Evolutionary conservation across 2,888 invertebrate genomes (phyloP), one percentile per base, ranked within the genome.

Genomic region (Mylabris sibirica): DNA sequence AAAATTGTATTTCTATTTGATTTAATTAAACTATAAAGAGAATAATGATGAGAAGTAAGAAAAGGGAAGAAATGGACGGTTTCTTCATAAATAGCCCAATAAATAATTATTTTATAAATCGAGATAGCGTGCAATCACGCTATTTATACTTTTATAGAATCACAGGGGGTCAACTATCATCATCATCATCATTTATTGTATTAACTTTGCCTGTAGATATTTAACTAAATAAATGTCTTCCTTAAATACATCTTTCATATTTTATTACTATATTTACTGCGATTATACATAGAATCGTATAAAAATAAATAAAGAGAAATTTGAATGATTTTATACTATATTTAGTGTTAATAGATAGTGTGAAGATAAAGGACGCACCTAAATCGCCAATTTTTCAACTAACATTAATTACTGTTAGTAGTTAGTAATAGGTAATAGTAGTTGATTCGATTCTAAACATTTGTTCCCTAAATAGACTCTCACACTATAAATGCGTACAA

Each of bases 361-460:
- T 14, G 61, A 64, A 69, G 63, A 65, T 65, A 53, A 66, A 67
- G 38, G 67, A 73, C 75, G 75, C 75, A 75, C 75, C 73, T 73
- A 69, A 76, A 79, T 79, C 77, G 74, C 79, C 78, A 79, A 78
- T 79, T 76, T 74, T 24, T 71, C 66, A 76, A 75, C 75, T 67
- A 71, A 4, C 12, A 12, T 14, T 38, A 14, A 2, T 44, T 30
- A n/a, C 5, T 17, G 44, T 17, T 44, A 14, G 41, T 41, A 5
- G 35, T 35, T 3, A 30, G 35, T 72, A 72, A 76, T 77, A 76
- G 41, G n/a, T n/a, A n/a, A n/a, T 41, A 11, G 44, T 38, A 44
- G 49, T 20, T 49, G 20, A 49, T 49, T 78, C 77, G 79, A 76
- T 78, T 75, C 76, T 71, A 76, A 57, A 75, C 78, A 79, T 79